Evolutionary conservation across 2,113 vertebrate species (phyloP), one percentile per base, ranked within the genome.

Genomic region (Dendropsophus ebraccatus): DNA sequence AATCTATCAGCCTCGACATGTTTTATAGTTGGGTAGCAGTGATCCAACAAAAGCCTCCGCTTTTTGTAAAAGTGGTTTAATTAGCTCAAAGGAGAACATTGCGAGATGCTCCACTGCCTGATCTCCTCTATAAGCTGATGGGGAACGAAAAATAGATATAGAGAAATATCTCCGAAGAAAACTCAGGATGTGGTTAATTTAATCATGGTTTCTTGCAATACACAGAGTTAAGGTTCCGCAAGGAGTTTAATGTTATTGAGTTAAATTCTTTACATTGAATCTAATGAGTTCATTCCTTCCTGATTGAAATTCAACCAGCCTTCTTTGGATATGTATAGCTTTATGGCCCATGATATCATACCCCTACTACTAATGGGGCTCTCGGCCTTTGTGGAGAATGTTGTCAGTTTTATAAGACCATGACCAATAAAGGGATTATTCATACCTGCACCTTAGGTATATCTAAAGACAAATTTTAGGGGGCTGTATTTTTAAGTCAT

Each of bases 21-120:
- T 50, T 74, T 84, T 50, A 58, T 50, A 49, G 81, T 73, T 58
- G 49, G 41, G 52, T 32, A 56, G 81, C 67, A 37, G 28, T 73
- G 80, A 82, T 73, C 67, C 25, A 62, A 74, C 19, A 41, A 58
- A 73, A 76, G 73, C 17, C 75, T 56, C 45, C 50, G 70, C 82
- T 37, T 52, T 35, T 50, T 73, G 81, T 54, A 52, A 74, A 58
- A 58, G 65, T 74, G 41, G 16, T 60, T 58, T 75, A 84, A 84
- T 84, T 75, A 84, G 52, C 82, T 60, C 32, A 60, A 56, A 74
- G 32, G 23, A 75, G 82, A 47, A 75, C 70, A 74, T 56, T n/a
- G 32, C 16, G 70, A 75, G 50, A 74, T 30, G 37, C 70, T 28
- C 52, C 70, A 49, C 14, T 62, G 83, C 54, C n/a, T 32, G 25